These are phyloP conservation scores for Paragorgia papillata DNA, from an alignment of 92 coral and sea anemone species.

Conservation along the genomic window DNA sequence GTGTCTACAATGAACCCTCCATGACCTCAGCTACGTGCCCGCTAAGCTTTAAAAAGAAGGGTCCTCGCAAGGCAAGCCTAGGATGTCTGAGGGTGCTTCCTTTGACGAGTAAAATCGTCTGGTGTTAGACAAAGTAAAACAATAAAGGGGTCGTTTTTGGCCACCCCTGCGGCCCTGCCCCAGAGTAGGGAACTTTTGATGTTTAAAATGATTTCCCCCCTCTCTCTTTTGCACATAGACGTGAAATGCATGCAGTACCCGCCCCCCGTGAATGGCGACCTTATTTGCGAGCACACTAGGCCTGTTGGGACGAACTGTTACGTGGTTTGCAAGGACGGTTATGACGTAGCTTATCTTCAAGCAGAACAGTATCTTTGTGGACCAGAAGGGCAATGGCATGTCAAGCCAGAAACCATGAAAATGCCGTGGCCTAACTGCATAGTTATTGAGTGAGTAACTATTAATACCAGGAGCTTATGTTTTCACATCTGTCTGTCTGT, in stretches of 20 bases:
- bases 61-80: too few relatives aligned
- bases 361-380: slow-evolving; percentile 68
- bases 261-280: slow-evolving; percentile 55
- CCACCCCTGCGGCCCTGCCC: too few relatives aligned
- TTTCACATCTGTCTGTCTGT: too few relatives aligned
- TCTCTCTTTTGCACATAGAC: slow-evolving; percentile 38
- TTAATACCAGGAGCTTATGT: background rate
- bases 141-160: too few relatives aligned
- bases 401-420: slow-evolving; percentile 47
- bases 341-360: slow-evolving; percentile 63
- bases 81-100: too few relatives aligned
- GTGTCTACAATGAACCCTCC: too few relatives aligned
- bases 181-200: too few relatives aligned
- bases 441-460: slow-evolving; percentile 51
- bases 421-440: slow-evolving; percentile 72
- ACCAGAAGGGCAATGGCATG: slow-evolving; percentile 68
- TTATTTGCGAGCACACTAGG: slow-evolving; percentile 38
- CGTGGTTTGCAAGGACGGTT: slow-evolving; percentile 64
- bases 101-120: too few relatives aligned
- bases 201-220: too few relatives aligned
- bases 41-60: too few relatives aligned
- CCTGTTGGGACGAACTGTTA: slow-evolving; percentile 53
- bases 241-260: slow-evolving; percentile 53
- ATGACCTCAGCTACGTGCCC: too few relatives aligned
- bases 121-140: too few relatives aligned